phyloP scores from a whole-genome alignment of 2,113 vertebrate species.

The Hippocampus zosterae region DNA sequence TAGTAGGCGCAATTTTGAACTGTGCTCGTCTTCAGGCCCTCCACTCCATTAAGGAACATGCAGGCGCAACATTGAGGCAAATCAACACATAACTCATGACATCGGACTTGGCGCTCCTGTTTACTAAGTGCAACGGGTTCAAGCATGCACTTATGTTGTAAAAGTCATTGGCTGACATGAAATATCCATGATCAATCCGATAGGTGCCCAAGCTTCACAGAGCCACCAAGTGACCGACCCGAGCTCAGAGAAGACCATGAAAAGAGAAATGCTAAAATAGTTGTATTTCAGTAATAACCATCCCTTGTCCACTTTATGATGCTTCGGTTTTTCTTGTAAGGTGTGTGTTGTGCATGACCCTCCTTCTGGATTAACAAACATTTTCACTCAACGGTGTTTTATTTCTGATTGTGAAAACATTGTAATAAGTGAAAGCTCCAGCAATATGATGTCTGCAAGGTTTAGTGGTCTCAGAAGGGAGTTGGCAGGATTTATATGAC shows the following conservation, averaged over 20 bases:
- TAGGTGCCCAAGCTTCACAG: constrained; percentile 12
- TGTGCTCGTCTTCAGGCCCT: constrained; percentile 5
- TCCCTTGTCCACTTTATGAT: constrained; percentile 22
- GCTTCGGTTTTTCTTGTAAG: constrained; percentile 21
- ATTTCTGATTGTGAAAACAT: constrained; percentile 33
- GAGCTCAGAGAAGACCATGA: constrained; percentile 10
- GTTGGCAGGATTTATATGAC: constrained; percentile 23
- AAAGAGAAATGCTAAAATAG: constrained; percentile 13
- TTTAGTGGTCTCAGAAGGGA: constrained; percentile 13
- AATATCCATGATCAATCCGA: constrained; percentile 28
- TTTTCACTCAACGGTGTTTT: constrained; percentile 20
- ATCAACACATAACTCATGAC: constrained; percentile 20
- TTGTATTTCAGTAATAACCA: constrained; percentile 9
- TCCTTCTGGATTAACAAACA: constrained; percentile 19
- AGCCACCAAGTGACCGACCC: constrained; percentile 34
- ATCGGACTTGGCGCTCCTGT: constrained; percentile 23
- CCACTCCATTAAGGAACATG: constrained; percentile 29
- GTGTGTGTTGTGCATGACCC: constrained; percentile 18
- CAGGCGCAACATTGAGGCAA: constrained; percentile 30
- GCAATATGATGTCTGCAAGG: constrained; percentile 21
- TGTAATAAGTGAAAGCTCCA: constrained; percentile 29
- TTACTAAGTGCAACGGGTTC: constrained; percentile 15
- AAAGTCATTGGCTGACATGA: constrained; percentile 18
- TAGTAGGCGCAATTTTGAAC: constrained; percentile 44
- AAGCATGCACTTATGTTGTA: constrained; percentile 3